Evolutionary conservation across 2,888 invertebrate genomes (phyloP).

Genomic region (Phyto melanocephala): DNA sequence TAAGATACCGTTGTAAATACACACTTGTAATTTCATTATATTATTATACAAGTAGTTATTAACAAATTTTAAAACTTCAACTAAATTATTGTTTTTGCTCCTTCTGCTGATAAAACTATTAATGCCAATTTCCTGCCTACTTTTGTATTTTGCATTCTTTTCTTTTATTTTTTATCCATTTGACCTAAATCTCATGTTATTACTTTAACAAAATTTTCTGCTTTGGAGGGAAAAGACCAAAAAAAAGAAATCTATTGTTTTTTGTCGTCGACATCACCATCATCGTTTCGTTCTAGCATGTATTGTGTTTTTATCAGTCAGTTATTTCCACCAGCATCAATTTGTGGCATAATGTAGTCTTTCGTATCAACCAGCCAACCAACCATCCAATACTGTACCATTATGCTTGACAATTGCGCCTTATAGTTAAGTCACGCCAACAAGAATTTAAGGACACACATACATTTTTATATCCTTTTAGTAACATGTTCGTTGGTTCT

Average conservation of each 20-base stretch:
- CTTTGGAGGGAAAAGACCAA: not conserved
- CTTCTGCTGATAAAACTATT: constrained; percentile 38
- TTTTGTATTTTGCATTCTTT: constrained; percentile 26
- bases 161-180: constrained; percentile 29
- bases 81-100: constrained; percentile 5
- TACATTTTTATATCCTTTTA: not conserved
- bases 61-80: not conserved
- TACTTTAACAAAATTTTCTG: constrained; percentile 32
- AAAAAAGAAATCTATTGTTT: constrained; percentile 39
- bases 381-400: constrained; percentile 43
- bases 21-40: constrained; percentile 7
- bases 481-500: not conserved
- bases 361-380: not conserved
- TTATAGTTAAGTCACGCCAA: constrained; percentile 25
- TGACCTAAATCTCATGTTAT: constrained; percentile 57
- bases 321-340: constrained; percentile 36
- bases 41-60: not conserved
- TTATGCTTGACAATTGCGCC: constrained; percentile 47
- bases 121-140: constrained; percentile 40
- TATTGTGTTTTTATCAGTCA: constrained; percentile 27
- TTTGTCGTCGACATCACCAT: constrained; percentile 23
- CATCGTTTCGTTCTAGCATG: not conserved
- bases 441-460: not conserved
- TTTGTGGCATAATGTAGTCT: constrained; percentile 32
- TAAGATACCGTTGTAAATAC: not conserved